These are phyloP conservation scores for Drosophila kikkawai DNA, from an alignment of 1,140 invertebrate species.

Conservation along the genomic window DNA sequence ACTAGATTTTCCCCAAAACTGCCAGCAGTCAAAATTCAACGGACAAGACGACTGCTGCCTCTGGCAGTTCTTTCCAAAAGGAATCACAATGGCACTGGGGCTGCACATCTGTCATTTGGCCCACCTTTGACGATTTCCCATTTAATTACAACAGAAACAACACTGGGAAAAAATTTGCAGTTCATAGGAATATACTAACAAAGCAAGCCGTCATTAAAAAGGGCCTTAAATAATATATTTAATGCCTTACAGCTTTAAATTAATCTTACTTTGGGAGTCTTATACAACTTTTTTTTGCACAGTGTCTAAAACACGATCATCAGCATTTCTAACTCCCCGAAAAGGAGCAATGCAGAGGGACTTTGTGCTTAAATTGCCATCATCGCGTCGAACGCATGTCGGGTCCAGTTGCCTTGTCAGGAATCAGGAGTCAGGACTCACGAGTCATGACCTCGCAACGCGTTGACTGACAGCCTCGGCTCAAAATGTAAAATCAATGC, in stretches of 20 bases:
- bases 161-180: constrained; percentile 1
- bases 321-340: constrained; percentile 2
- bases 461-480: constrained; percentile 70
- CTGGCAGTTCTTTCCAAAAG: constrained; percentile 42
- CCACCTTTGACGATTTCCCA: constrained; percentile 60
- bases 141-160: constrained; percentile 68
- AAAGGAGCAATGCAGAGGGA: constrained; percentile 12
- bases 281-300: background rate
- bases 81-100: constrained; percentile 19
- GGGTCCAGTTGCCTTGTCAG: constrained; percentile 46
- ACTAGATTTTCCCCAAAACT: constrained; percentile 18
- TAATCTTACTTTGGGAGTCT: background rate
- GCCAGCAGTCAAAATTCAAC: constrained; percentile 58
- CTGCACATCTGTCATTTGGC: constrained; percentile 5
- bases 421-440: constrained; percentile 39
- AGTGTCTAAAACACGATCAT: constrained; percentile 49
- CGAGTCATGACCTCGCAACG: constrained; percentile 55
- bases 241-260: background rate
- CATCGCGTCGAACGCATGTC: constrained; percentile 77
- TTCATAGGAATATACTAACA: fast-evolving
- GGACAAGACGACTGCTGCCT: constrained; percentile 56
- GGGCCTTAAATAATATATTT: background rate
- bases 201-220: background rate
- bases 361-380: constrained; percentile 75
- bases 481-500: constrained; percentile 77